These are phyloP conservation scores for Oophaga pumilio DNA, from an alignment of 2,113 vertebrate species.

Conservation along the genomic window DNA sequence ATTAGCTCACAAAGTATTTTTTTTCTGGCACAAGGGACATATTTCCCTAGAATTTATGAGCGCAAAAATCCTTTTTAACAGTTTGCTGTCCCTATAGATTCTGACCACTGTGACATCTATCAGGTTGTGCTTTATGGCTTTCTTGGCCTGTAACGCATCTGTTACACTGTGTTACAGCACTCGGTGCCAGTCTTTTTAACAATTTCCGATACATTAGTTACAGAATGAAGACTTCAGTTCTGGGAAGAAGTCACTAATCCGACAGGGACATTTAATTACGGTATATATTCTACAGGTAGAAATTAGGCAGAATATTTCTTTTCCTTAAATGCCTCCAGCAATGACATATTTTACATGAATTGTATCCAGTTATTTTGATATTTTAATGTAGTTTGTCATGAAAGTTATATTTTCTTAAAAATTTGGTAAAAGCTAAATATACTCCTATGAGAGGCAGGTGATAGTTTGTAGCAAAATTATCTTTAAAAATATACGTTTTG, in stretches of 20 bases:
- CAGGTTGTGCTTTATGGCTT: neutral
- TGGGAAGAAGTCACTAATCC: neutral
- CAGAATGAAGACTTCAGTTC: neutral
- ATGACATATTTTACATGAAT: too few species aligned
- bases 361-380: too few species aligned
- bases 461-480: too few species aligned
- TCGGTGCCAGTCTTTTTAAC: neutral
- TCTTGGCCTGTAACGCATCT: neutral
- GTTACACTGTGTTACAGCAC: neutral
- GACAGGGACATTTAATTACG: neutral
- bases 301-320: neutral
- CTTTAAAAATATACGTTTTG: too few species aligned
- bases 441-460: too few species aligned
- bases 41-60: constrained; percentile 40
- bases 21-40: constrained; percentile 7
- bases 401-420: too few species aligned
- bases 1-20: neutral
- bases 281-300: neutral
- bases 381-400: too few species aligned
- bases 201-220: neutral
- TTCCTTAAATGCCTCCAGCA: too few species aligned
- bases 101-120: neutral
- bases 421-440: too few species aligned
- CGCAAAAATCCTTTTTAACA: constrained; percentile 26
- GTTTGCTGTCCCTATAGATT: constrained; percentile 9